Base-by-base conservation (phyloP, 2,888 invertebrate genomes). In the Perizoma affinitatum region DNA sequence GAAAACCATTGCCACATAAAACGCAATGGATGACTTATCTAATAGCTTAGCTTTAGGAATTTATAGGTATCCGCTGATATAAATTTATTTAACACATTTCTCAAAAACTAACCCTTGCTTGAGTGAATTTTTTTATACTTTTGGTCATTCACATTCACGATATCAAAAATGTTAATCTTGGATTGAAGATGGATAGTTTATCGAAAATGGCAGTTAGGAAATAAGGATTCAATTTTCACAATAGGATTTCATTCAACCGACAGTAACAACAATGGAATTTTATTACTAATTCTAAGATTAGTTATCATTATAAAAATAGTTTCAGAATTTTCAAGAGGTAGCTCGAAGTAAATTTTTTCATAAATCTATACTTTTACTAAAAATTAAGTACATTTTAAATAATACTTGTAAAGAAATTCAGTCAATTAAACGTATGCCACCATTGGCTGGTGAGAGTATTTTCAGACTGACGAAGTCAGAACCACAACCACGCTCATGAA, bases 261-360 rank as follows among this genome's bases (percentile, higher is more conserved):
- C 84, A 85, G 86, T 83, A 61, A 70, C 75, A 78, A 71, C 79
- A 80, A 84, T 77, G 82, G 78, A 69, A 10, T 43, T 33, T 70
- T 74, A 74, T 76, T 59, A 77, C 79, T 83, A 83, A 80, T 76
- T 66, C 79, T 84, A 82, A 79, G 68, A 80, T 84, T 81, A 86
- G 77, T 81, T 79, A 76, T 36, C 76, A 76, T 78, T 88, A 90
- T 77, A 90, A 88, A 89, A 88, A 89, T 89, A 90, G 78, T 81
- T 87, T 87, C 83, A 86, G 82, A 87, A 84, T 79, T 84, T 71
- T 80, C 75, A 78, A 89, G 90, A 90, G 89, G 90, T 90, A 90
- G 90, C 85, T 87, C 83, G 83, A 84, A 83, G 83, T 74, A 72
- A 73, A 45, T 65, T 65, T 58, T 77, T 80, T 75, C 67, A 74